phyloP scores from a whole-genome alignment of 2,888 invertebrate species.

The Yponomeuta evonymella region DNA sequence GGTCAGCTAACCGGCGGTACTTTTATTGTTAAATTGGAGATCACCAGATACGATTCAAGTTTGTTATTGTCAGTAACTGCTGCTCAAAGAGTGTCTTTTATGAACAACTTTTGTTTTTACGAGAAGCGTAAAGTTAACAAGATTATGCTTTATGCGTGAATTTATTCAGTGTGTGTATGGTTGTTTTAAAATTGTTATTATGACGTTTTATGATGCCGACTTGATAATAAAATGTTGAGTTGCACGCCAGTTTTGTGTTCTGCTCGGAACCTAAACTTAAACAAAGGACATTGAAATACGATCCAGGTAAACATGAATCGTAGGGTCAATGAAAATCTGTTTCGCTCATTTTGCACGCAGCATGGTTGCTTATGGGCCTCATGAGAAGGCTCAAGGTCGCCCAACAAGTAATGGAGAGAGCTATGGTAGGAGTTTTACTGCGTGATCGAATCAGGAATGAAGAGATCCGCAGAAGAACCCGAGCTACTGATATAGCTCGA shows the following conservation, averaged over 20 bases:
- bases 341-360: too few relatives aligned
- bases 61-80: slow-evolving; percentile 7
- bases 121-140: slow-evolving; percentile 10
- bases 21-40: not conserved
- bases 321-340: too few relatives aligned
- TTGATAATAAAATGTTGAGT: not conserved
- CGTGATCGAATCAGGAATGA: too few relatives aligned
- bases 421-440: too few relatives aligned
- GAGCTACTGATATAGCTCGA: too few relatives aligned
- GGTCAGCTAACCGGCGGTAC: not conserved
- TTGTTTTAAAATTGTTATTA: slow-evolving; percentile 5
- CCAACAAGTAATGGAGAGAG: too few relatives aligned
- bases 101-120: slow-evolving; percentile 12
- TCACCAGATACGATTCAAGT: not conserved
- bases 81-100: slow-evolving; percentile 11
- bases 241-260: not conserved
- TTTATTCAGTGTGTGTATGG: slow-evolving; percentile 3
- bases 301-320: not conserved
- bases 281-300: not conserved
- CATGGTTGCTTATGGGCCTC: too few relatives aligned
- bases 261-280: not conserved
- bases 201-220: slow-evolving; percentile 10
- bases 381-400: too few relatives aligned
- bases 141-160: slow-evolving; percentile 9
- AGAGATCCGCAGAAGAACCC: too few relatives aligned